phyloP scores from a whole-genome alignment of 2,797 vertebrate species.

The Bradypus variegatus region DNA sequence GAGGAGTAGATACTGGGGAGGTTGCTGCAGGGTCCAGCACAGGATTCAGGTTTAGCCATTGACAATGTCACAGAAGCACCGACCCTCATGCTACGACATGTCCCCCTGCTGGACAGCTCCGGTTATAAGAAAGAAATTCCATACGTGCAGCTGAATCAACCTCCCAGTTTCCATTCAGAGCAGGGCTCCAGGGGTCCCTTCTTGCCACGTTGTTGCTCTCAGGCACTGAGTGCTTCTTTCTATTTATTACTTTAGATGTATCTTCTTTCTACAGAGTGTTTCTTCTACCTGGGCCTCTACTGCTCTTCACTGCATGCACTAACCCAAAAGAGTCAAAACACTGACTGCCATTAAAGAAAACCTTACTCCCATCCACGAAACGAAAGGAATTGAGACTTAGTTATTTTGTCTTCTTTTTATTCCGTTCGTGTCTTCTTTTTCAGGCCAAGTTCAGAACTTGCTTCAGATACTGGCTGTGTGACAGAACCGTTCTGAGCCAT shows the following conservation, averaged over 20 bases:
- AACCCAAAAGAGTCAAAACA: not conserved
- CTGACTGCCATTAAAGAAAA: not conserved
- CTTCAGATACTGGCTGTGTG: not conserved
- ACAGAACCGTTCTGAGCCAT: not conserved
- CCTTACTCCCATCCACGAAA: not conserved
- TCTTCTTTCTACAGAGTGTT: not conserved
- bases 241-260: not conserved
- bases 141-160: not conserved
- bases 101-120: slow-evolving; percentile 19
- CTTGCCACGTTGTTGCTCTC: not conserved
- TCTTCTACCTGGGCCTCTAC: not conserved
- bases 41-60: not conserved
- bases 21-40: not conserved
- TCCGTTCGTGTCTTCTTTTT: not conserved
- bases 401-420: not conserved
- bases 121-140: not conserved
- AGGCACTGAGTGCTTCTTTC: not conserved
- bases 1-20: not conserved
- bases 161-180: not conserved
- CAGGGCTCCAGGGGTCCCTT: not conserved
- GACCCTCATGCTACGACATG: not conserved
- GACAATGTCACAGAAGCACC: not conserved
- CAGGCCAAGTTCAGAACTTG: not conserved
- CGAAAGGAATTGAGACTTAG: not conserved
- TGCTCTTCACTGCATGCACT: not conserved